Evolutionary conservation across 2,113 vertebrate genomes (phyloP), one percentile per base, ranked within the genome.

Genomic region (Mustelus asterias): DNA sequence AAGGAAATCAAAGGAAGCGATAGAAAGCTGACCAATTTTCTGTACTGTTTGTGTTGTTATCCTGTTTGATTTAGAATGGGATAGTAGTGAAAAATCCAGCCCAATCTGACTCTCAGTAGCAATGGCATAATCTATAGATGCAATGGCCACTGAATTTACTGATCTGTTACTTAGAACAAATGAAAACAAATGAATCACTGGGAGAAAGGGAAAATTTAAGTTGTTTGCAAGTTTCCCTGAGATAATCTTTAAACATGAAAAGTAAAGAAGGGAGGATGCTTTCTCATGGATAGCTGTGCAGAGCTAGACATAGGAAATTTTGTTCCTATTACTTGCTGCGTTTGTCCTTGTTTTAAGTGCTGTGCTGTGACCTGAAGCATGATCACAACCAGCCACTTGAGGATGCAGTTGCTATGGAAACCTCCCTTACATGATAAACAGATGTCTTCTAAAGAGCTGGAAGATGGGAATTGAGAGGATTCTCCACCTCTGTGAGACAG

Each of bases 381-480:
- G 37, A 67, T 93, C 60, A 63, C 89, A 93, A 93, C 60, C 60
- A 37, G n/a, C 33, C 58, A 20, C 37, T 63, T 65, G 89, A 16
- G 89, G 60, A 93, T 93, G 60, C 33, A n/a, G 89, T 93, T 93
- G 89, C 16, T 37, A 93, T 93, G 89, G 89, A 65, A 93, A 93
- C 89, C n/a, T 65, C 13, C n/a, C 33, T 41, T 83, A 41, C 6
- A 37, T 67, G 60, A 93, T 24, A 93, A 65, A 37, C 89, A 92
- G 89, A 63, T 37, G 60, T 65, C 33, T 63, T 37, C n/a, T 9
- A 16, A 65, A 41, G 60, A 10, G 89, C 7, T 93, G 0, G 60
- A 65, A 22, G 14, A 93, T n/a, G n/a, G n/a, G 33, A 37, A 18
- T 37, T 37, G 89, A 93, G 60, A 37, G 18, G 33, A 37, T 93